Conservation (phyloP, 30 jellyfish, hydroid and myxozoan genomes). For the Aurelia sp. region DNA sequence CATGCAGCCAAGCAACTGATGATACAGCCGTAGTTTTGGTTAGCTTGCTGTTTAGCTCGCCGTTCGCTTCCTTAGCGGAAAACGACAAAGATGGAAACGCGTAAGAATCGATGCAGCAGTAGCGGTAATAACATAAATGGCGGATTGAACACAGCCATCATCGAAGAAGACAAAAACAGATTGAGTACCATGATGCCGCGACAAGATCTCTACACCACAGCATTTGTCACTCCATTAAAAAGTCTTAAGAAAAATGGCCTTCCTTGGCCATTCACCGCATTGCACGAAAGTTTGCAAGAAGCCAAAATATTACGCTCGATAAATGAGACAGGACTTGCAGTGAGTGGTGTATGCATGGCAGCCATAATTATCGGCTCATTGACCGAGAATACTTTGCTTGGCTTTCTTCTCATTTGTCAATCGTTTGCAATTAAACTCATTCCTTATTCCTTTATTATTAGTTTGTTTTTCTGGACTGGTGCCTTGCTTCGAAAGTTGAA, state of each 20-base stretch:
- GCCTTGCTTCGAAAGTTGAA: conserved; percentile 17
- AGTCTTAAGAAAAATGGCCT: conserved; percentile 32
- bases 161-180: conserved; percentile 32
- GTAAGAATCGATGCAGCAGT: conserved; percentile 25
- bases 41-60: no score
- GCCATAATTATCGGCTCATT: conserved; percentile 65
- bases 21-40: no score
- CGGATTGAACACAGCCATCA: conserved; percentile 27
- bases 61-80: no score
- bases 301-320: conserved; percentile 26
- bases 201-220: conserved; percentile 62
- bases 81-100: conserved; percentile 15
- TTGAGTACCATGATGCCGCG: conserved; percentile 28
- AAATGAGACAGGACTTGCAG: conserved; percentile 60
- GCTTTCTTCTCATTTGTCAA: conserved; percentile 20
- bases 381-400: conserved; percentile 35
- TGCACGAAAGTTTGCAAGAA: conserved; percentile 17
- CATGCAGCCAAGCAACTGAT: no score
- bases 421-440: conserved; percentile 24
- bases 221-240: conserved; percentile 62
- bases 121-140: conserved; percentile 29
- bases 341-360: conserved; percentile 62
- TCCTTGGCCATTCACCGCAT: conserved; percentile 49
- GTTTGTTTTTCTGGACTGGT: conserved; percentile 64
- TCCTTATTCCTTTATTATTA: conserved; percentile 38